phyloP scores from a whole-genome alignment of 2,113 vertebrate species.

The Amazona guildingii region DNA sequence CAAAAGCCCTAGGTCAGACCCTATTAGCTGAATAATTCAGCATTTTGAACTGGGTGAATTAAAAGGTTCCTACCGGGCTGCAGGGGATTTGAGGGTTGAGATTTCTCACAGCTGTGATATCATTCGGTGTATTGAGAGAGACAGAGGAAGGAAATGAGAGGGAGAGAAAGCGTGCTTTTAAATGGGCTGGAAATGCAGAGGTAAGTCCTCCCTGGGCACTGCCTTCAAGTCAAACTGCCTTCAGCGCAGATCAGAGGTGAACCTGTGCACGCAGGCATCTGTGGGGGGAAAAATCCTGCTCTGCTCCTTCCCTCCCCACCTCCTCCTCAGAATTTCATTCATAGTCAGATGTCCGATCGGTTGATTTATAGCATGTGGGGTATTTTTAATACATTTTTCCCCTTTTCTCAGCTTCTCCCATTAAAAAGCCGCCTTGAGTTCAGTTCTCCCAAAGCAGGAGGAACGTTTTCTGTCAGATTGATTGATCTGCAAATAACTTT shows the following conservation, averaged over 20 bases:
- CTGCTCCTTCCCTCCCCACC: not conserved
- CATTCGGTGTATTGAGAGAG: slow-evolving; percentile 20
- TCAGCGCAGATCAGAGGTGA: not conserved
- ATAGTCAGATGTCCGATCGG: not conserved
- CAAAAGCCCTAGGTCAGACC: slow-evolving; percentile 37
- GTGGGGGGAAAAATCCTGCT: not conserved
- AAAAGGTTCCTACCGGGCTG: slow-evolving; percentile 17
- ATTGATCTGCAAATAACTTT: slow-evolving; percentile 58
- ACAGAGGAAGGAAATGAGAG: not conserved
- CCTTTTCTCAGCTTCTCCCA: not conserved
- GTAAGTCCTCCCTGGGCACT: not conserved
- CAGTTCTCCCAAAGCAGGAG: not conserved
- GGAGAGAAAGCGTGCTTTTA: not conserved
- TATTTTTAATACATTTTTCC: not conserved
- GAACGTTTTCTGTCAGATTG: slow-evolving; percentile 26
- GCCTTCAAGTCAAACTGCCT: not conserved
- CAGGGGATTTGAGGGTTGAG: slow-evolving; percentile 8
- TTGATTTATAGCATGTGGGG: not conserved
- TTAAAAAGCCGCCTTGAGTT: slow-evolving; percentile 1
- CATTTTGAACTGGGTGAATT: slow-evolving; percentile 57
- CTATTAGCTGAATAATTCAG: slow-evolving; percentile 59
- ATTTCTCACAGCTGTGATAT: slow-evolving; percentile 36
- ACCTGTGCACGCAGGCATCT: not conserved
- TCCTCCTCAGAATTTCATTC: not conserved
- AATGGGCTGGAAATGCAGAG: not conserved